A percentile compares a stretch with the other conserved stretches of the same genome.
Evolutionary conservation across 2,113 vertebrate genomes (phyloP).

Genomic region (Limnothrissa miodon): DNA sequence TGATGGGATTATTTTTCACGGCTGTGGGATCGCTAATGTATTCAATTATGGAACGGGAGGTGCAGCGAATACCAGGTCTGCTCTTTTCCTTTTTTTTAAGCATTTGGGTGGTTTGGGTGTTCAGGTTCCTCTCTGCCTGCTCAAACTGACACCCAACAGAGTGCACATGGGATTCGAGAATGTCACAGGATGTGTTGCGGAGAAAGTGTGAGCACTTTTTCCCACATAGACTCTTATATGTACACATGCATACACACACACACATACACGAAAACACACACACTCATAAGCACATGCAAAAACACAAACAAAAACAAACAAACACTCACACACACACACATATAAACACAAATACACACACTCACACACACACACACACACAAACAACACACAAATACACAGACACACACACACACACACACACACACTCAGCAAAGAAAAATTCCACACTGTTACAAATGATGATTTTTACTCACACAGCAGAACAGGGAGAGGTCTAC

Average conservation of each 20-base stretch:
- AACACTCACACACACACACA: too few species aligned
- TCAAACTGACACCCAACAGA: not conserved
- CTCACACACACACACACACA: too few species aligned
- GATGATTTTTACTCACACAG: not conserved
- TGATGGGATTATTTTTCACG: slow-evolving; percentile 24
- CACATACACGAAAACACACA: too few species aligned
- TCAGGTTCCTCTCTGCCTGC: not conserved
- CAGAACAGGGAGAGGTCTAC: not conserved
- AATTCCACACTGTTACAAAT: not conserved
- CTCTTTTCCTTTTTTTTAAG: not conserved
- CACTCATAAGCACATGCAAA: too few species aligned
- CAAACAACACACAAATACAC: too few species aligned
- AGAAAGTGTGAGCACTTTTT: not conserved
- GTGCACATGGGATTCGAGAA: not conserved
- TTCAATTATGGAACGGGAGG: not conserved
- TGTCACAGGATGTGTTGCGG: not conserved
- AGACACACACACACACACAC: too few species aligned
- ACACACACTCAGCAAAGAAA: too few species aligned
- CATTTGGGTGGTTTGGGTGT: not conserved
- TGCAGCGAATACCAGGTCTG: not conserved
- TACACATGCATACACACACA: not conserved
- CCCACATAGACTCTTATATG: not conserved
- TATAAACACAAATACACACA: too few species aligned
- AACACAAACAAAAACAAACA: too few species aligned
- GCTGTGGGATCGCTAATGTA: slow-evolving; percentile 15